phyloP scores from a whole-genome alignment of 1,140 invertebrate species.

The Plectrocnemia conspersa region DNA sequence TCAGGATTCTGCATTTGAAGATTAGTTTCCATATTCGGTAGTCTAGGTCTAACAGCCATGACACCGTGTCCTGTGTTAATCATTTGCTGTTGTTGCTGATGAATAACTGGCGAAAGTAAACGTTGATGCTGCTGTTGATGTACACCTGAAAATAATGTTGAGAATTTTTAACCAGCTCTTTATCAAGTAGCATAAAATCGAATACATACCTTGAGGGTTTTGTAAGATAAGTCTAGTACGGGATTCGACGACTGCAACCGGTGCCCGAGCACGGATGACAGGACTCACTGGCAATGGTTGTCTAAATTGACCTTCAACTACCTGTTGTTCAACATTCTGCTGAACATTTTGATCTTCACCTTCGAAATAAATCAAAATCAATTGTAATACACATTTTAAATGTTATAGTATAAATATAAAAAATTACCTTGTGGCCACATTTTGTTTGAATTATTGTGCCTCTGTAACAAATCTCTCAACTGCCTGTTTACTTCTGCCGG shows the following conservation, averaged over 20 bases:
- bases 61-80: not conserved
- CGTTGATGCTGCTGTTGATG: conserved; percentile 9
- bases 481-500: conserved; percentile 59
- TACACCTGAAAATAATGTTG: conserved; percentile 10
- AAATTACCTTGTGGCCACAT: conserved; percentile 47
- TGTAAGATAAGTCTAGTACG: conserved; percentile 25
- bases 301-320: conserved; percentile 44
- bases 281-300: conserved; percentile 46
- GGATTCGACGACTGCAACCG: conserved; percentile 35
- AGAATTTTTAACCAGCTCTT: conserved; percentile 7
- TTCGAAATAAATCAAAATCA: conserved; percentile 10
- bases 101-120: conserved; percentile 5
- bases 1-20: not conserved
- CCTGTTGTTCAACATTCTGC: conserved; percentile 21
- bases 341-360: conserved; percentile 27
- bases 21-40: not conserved
- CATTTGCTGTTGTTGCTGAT: conserved; percentile 38
- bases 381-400: not conserved
- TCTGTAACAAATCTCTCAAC: conserved; percentile 75
- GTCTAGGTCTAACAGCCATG: conserved; percentile 2
- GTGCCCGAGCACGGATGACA: conserved; percentile 38
- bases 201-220: conserved; percentile 21
- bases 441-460: conserved; percentile 56
- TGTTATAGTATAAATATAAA: not conserved
- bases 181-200: conserved; percentile 6